phyloP scores from a whole-genome alignment of 1,140 invertebrate species.

The Probaryconus sp. region DNA sequence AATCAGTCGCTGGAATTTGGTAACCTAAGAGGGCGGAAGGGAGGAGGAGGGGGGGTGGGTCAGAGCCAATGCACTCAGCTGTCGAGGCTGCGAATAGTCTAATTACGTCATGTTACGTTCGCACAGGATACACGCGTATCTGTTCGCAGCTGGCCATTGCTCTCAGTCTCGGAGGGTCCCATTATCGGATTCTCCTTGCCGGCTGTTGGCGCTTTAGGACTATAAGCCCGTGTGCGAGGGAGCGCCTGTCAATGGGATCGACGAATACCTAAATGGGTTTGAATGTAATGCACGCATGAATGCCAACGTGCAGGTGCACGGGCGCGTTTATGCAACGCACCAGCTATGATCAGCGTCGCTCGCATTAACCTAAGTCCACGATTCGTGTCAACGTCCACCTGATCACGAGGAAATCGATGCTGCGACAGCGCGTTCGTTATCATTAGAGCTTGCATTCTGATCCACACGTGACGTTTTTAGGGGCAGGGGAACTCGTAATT shows the following conservation, averaged over 20 bases:
- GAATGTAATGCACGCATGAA: conserved; percentile 5
- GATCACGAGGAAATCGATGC: conserved; percentile 12
- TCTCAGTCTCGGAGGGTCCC: conserved; percentile 33
- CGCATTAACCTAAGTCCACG: conserved; percentile 41
- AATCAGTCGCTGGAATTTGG: too few species aligned
- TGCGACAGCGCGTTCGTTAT: conserved; percentile 25
- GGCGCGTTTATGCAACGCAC: conserved; percentile 2
- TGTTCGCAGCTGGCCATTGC: conserved; percentile 8
- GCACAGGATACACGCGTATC: too few species aligned
- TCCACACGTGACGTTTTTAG: conserved; percentile 22
- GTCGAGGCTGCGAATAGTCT: background rate
- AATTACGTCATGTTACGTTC: conserved; percentile 13
- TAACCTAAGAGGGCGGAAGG: too few species aligned
- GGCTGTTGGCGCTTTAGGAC: conserved; percentile 38
- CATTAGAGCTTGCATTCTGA: conserved; percentile 1
- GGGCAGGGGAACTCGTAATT: conserved; percentile 33
- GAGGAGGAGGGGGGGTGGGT: too few species aligned
- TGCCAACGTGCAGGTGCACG: conserved; percentile 13
- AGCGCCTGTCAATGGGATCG: conserved; percentile 40
- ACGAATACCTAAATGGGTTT: conserved; percentile 28
- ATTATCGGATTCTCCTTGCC: conserved; percentile 40
- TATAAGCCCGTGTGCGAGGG: conserved; percentile 3
- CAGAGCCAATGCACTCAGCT: too few species aligned
- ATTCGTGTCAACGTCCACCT: conserved; percentile 14
- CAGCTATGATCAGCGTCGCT: conserved; percentile 20